phyloP scores from a whole-genome alignment of 2,888 invertebrate species.

The Drosophila antonietae region DNA sequence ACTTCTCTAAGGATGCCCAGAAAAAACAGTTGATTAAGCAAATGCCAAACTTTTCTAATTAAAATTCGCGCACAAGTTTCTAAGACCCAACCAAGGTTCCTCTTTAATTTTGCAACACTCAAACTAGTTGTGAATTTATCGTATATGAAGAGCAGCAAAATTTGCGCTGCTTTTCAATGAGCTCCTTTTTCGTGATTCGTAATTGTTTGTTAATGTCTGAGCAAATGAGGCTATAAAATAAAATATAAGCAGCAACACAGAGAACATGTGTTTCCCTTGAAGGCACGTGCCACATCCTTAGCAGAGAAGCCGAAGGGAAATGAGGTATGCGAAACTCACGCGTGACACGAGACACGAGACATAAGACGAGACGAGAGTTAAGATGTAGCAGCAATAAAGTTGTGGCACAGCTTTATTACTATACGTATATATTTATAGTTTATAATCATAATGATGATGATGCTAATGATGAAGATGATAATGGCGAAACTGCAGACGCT shows the following conservation, averaged over 20 bases:
- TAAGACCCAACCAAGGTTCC: constrained; percentile 1
- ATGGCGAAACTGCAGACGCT: constrained; percentile 38
- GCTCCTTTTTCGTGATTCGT: constrained; percentile 27
- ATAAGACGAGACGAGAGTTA: constrained; percentile 8
- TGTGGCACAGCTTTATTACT: constrained; percentile 36
- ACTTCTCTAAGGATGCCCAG: constrained; percentile 26
- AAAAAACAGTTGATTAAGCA: constrained; percentile 40
- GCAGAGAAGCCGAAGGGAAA: constrained; percentile 56
- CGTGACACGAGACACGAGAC: constrained; percentile 55
- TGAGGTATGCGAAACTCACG: constrained; percentile 65
- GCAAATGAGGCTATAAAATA: constrained; percentile 54
- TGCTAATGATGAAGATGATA: constrained; percentile 4
- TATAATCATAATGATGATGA: constrained; percentile 1
- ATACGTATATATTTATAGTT: constrained; percentile 53
- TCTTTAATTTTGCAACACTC: constrained; percentile 20
- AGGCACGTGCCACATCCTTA: constrained; percentile 31
- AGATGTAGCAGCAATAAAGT: constrained; percentile 45
- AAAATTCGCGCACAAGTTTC: constrained; percentile 64
- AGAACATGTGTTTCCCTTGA: constrained; percentile 12
- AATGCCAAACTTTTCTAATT: constrained; percentile 74
- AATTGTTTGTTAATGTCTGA: constrained; percentile 65
- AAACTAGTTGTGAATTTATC: constrained; percentile 36
- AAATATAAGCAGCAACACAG: constrained; percentile 7
- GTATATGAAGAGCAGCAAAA: constrained; percentile 1
- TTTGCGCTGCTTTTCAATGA: constrained; percentile 32